A percentile compares a stretch with the other conserved stretches of the same genome.
Conservation (phyloP, 2,113 vertebrate genomes). For the Picathartes gymnocephalus region DNA sequence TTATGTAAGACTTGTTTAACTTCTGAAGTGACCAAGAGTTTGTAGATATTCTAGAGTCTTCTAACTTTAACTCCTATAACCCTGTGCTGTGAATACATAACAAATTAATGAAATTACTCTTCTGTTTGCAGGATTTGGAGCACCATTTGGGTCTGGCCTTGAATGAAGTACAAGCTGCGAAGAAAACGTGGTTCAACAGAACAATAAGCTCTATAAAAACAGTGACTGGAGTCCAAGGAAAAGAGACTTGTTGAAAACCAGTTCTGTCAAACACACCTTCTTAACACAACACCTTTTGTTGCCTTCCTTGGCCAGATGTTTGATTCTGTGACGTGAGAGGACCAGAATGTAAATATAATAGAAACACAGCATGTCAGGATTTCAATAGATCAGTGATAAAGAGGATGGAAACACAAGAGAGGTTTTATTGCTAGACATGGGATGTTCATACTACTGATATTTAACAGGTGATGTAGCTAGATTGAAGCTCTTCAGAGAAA, state of each 20-base stretch:
- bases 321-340: constrained; percentile 76
- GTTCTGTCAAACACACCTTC: constrained; percentile 52
- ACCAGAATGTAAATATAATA: constrained; percentile 72
- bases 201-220: constrained; percentile 99
- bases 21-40: not conserved
- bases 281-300: constrained; percentile 75
- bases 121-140: constrained; percentile 87
- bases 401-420: constrained; percentile 50
- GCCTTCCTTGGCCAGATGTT: constrained; percentile 78
- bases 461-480: constrained; percentile 69
- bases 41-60: not conserved
- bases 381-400: constrained; percentile 67
- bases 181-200: constrained; percentile 99
- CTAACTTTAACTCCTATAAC: not conserved
- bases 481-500: constrained; percentile 65
- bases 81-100: not conserved
- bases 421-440: constrained; percentile 66
- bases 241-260: constrained; percentile 89
- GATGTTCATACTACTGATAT: constrained; percentile 87
- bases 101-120: not conserved
- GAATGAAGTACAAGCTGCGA: constrained; percentile 95
- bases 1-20: not conserved
- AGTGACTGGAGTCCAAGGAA: constrained; percentile 93
- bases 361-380: constrained; percentile 69
- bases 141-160: constrained; percentile 94